Evolutionary conservation across 2,888 invertebrate species (phyloP).

Genomic region (Asteroscopus sphinx): DNA sequence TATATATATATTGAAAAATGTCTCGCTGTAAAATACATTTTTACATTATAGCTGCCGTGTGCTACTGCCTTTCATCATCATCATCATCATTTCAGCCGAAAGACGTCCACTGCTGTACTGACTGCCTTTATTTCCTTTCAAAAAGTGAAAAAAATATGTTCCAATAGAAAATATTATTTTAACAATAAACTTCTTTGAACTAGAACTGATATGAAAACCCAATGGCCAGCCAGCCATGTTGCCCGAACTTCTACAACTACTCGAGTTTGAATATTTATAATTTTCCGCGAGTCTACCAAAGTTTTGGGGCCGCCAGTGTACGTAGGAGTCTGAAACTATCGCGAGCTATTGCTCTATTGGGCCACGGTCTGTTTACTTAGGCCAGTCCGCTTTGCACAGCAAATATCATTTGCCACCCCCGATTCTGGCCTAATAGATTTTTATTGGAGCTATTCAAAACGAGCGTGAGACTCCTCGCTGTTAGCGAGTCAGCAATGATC

Average conservation of each 20-base stretch:
- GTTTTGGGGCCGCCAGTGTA: slow-evolving; percentile 51
- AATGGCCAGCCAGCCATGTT: slow-evolving; percentile 15
- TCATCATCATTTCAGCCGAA: too few relatives aligned
- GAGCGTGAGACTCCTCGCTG: slow-evolving; percentile 42
- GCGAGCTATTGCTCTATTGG: slow-evolving; percentile 70
- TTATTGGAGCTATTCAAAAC: slow-evolving; percentile 66
- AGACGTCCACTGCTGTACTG: too few relatives aligned
- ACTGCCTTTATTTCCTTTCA: too few relatives aligned
- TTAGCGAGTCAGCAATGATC: slow-evolving; percentile 39
- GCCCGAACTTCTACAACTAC: slow-evolving; percentile 27
- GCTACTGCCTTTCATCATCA: too few relatives aligned
- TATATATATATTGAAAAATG: too few relatives aligned
- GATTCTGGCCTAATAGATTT: slow-evolving; percentile 70
- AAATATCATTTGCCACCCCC: slow-evolving; percentile 76
- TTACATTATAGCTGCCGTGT: too few relatives aligned
- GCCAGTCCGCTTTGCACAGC: slow-evolving; percentile 65
- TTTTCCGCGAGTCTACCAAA: slow-evolving; percentile 33
- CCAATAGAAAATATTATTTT: too few relatives aligned
- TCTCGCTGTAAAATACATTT: too few relatives aligned
- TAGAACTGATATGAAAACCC: slow-evolving; percentile 31
- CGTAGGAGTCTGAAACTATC: slow-evolving; percentile 61
- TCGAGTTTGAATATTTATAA: slow-evolving; percentile 52
- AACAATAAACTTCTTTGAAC: neutral
- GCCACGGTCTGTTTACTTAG: slow-evolving; percentile 71
- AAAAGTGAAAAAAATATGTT: too few relatives aligned